Evolutionary conservation across 2,888 invertebrate species (phyloP).

Genomic region (Nomada lathburiana): DNA sequence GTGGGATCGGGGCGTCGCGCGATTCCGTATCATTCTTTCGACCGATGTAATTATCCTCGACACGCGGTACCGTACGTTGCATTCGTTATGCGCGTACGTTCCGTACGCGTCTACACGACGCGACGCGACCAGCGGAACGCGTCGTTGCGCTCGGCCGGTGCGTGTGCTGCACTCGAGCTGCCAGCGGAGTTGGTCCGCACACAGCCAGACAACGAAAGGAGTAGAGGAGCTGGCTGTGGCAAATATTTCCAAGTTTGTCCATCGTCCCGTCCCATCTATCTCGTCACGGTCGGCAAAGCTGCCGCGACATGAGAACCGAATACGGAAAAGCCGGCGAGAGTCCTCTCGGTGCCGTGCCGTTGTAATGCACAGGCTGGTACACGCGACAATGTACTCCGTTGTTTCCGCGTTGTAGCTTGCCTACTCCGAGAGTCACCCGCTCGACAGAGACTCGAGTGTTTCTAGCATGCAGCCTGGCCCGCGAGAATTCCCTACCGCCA

Average conservation of each 20-base stretch:
- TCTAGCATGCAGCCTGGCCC: conserved; percentile 1
- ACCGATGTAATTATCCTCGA: conserved; percentile 72
- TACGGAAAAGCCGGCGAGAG: conserved; percentile 66
- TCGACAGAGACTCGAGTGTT: conserved; percentile 53
- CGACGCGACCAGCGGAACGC: conserved; percentile 26
- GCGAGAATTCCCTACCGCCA: background rate
- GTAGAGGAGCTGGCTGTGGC: conserved; percentile 59
- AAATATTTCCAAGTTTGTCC: conserved; percentile 79
- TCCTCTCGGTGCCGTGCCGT: conserved; percentile 50
- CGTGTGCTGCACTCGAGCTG: background rate
- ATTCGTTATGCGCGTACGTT: conserved; percentile 72
- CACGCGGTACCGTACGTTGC: conserved; percentile 71
- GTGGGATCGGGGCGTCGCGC: conserved; percentile 63
- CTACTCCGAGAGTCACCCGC: conserved; percentile 48
- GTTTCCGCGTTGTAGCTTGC: conserved; percentile 77
- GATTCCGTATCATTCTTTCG: conserved; percentile 74
- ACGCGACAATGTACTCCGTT: conserved; percentile 77
- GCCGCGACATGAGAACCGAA: conserved; percentile 73
- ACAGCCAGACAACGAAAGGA: background rate
- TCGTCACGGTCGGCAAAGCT: conserved; percentile 72
- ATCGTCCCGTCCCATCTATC: conserved; percentile 63
- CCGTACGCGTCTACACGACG: conserved; percentile 8
- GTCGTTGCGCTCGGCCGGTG: conserved; percentile 48
- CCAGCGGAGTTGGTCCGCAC: background rate
- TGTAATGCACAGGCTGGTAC: conserved; percentile 53